Conservation (phyloP, 2,113 vertebrate species). For the Anarhynchus alexandrinus region DNA sequence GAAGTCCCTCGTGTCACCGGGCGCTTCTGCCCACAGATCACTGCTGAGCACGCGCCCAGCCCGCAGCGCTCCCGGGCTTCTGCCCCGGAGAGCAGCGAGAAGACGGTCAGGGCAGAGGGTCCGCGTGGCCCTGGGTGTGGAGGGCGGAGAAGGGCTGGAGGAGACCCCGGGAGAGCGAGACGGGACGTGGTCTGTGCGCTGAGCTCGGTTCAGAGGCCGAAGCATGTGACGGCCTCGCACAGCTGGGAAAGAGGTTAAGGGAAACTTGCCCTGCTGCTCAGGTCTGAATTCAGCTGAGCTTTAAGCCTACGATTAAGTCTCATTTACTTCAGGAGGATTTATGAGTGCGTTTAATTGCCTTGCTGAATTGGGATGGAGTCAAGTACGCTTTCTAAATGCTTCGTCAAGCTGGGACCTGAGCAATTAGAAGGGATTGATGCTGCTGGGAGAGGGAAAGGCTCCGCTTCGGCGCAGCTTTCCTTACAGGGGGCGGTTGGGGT, state of each 20-base stretch:
- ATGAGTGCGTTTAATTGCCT: constrained; percentile 39
- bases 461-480: not conserved
- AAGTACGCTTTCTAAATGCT: not conserved
- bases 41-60: rapidly evolving
- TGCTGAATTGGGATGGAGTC: not conserved
- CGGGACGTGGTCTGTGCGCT: rapidly evolving
- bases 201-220: rapidly evolving
- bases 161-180: rapidly evolving
- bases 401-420: not conserved
- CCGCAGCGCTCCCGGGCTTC: not conserved
- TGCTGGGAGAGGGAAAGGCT: not conserved
- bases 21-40: not conserved
- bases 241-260: not conserved
- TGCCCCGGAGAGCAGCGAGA: not conserved
- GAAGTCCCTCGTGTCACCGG: rapidly evolving
- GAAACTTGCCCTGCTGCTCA: not conserved
- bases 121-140: rapidly evolving
- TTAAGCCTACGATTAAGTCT: constrained; percentile 11
- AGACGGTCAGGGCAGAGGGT: too few relatives aligned
- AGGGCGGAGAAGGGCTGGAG: not conserved
- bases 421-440: not conserved
- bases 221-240: not conserved
- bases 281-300: not conserved
- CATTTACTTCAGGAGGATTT: constrained; percentile 46
- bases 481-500: rapidly evolving